Evolutionary conservation across 2,888 invertebrate species (phyloP).

Genomic region (Xestia c-nigrum): DNA sequence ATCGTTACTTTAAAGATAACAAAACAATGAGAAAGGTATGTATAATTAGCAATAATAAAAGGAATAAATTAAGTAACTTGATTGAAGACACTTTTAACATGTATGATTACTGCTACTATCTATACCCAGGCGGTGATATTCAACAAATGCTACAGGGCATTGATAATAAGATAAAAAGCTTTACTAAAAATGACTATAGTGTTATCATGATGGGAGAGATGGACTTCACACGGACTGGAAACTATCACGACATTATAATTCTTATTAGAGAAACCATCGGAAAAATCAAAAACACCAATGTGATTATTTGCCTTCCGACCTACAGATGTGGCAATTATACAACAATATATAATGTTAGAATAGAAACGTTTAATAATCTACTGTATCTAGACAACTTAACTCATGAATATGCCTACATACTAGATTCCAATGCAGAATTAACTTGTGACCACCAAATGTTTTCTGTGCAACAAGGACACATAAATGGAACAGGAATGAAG

Average conservation of each 20-base stretch:
- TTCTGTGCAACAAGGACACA: neutral
- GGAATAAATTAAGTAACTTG: neutral
- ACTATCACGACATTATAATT: slow-evolving; percentile 11
- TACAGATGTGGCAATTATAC: neutral
- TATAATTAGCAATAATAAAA: slow-evolving; percentile 4
- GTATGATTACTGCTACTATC: slow-evolving; percentile 5
- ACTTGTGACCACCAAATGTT: neutral
- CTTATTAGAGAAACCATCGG: slow-evolving; percentile 5
- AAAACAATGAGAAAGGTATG: neutral
- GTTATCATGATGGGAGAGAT: slow-evolving; percentile 7
- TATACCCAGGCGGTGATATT: slow-evolving; percentile 8
- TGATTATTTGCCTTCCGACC: slow-evolving; percentile 8
- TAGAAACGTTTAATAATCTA: slow-evolving; percentile 8
- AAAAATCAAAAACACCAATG: slow-evolving; percentile 4
- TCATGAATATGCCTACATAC: slow-evolving; percentile 8
- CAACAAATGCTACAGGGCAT: slow-evolving; percentile 6
- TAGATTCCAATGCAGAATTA: slow-evolving; percentile 9
- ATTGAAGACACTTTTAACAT: neutral
- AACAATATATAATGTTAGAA: neutral
- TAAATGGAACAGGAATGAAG: neutral
- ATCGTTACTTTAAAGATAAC: neutral
- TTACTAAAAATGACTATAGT: slow-evolving; percentile 3
- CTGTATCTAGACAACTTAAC: slow-evolving; percentile 1
- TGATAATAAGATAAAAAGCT: slow-evolving; percentile 3
- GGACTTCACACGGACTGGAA: slow-evolving; percentile 11